Conservation (phyloP, 2,797 vertebrate genomes). For the Denticeps clupeoides region DNA sequence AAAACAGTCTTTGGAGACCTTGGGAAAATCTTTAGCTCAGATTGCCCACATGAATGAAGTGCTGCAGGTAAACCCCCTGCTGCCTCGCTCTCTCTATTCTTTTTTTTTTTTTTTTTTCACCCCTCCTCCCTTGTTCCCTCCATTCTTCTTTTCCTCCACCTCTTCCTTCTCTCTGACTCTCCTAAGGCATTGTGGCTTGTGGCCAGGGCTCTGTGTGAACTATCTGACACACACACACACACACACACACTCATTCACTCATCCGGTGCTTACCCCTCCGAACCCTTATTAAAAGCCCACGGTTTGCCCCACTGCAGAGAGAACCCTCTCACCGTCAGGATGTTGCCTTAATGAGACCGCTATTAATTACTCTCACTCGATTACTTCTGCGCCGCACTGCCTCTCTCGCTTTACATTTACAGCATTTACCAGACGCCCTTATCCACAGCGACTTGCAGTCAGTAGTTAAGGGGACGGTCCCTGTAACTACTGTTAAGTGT, state of each 20-base stretch:
- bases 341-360: conserved; percentile 29
- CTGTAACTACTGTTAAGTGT: too few relatives aligned
- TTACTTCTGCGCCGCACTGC: conserved; percentile 6
- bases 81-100: not conserved
- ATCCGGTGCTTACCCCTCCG: conserved; percentile 1
- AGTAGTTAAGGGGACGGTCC: too few relatives aligned
- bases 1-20: conserved; percentile 1
- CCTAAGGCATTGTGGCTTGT: conserved; percentile 29
- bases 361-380: conserved; percentile 21
- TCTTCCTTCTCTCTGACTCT: conserved; percentile 1
- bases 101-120: not conserved
- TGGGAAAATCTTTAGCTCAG: not conserved
- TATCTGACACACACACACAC: conserved; percentile 16
- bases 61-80: not conserved
- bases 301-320: conserved; percentile 17
- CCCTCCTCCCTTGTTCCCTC: not conserved
- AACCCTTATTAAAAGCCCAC: conserved; percentile 23
- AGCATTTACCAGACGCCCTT: too few relatives aligned
- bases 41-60: conserved; percentile 1
- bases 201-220: conserved; percentile 36
- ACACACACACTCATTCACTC: conserved; percentile 17
- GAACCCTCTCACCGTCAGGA: conserved; percentile 35
- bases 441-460: too few relatives aligned
- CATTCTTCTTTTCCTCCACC: not conserved
- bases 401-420: not conserved